A percentile compares a stretch with the other conserved stretches of the same genome.
Conservation (phyloP, 2,113 vertebrate genomes). For the Trogon surrucura region DNA sequence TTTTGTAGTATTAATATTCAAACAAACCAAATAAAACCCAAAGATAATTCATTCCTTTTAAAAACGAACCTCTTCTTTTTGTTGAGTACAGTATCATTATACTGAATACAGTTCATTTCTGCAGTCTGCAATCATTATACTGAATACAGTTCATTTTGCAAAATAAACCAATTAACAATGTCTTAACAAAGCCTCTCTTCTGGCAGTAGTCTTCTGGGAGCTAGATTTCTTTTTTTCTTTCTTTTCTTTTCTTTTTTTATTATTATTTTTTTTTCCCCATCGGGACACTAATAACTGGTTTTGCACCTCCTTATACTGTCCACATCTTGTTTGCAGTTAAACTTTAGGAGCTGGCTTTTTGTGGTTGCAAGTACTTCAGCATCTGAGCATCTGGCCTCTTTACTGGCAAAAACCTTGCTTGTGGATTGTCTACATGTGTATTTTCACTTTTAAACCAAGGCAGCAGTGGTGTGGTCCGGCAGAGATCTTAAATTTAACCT, state of each 20-base stretch:
- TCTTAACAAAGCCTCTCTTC: neutral
- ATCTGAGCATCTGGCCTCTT: neutral
- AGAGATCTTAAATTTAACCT: constrained; percentile 2
- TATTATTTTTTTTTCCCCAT: neutral
- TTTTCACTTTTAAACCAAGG: constrained; percentile 10
- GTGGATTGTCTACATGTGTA: neutral
- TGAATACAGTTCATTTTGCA: neutral
- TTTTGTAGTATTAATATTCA: neutral
- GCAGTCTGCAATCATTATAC: too few species aligned
- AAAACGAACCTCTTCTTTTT: neutral
- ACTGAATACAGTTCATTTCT: neutral
- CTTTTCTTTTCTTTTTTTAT: too few species aligned
- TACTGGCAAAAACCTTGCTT: neutral
- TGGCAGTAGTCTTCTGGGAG: neutral
- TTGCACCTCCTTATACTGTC: neutral
- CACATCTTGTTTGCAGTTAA: neutral
- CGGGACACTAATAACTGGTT: neutral
- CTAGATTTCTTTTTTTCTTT: neutral
- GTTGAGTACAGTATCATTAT: neutral
- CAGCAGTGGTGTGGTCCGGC: neutral
- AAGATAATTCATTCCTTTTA: neutral
- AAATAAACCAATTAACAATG: neutral
- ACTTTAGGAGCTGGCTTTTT: neutral
- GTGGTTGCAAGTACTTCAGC: neutral
- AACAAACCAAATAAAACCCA: neutral